Evolutionary conservation across 2,888 invertebrate species (phyloP).

Genomic region (Folsomia candida): DNA sequence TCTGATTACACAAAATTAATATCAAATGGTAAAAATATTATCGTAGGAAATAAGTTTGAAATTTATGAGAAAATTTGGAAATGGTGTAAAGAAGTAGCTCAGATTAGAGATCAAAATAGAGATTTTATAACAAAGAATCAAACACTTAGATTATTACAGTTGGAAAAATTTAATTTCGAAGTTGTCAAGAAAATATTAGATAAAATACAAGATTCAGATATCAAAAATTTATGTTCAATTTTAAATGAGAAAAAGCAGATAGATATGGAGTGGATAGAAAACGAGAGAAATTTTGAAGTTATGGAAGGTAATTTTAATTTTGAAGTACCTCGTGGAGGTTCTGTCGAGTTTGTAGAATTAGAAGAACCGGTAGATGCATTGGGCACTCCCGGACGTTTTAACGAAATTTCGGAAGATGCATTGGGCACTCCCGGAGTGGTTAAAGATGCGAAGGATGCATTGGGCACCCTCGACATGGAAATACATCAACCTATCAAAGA

Average conservation of each 20-base stretch:
- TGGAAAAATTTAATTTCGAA: too few species aligned
- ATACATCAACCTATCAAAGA: too few species aligned
- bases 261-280: too few species aligned
- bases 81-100: background rate
- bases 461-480: too few species aligned
- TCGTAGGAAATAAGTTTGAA: background rate
- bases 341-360: background rate
- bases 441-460: too few species aligned
- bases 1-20: background rate
- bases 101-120: background rate
- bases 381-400: too few species aligned
- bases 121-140: background rate
- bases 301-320: background rate
- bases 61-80: background rate
- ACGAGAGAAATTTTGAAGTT: too few species aligned
- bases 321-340: background rate
- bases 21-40: background rate
- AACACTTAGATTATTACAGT: background rate
- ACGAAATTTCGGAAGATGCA: too few species aligned
- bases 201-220: background rate
- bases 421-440: too few species aligned
- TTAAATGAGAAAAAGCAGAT: background rate
- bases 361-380: background rate
- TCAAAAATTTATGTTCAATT: background rate
- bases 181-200: constrained; percentile 3